Base-by-base conservation (phyloP, 92 coral and sea anemone genomes). In the Palythoa grandis region DNA sequence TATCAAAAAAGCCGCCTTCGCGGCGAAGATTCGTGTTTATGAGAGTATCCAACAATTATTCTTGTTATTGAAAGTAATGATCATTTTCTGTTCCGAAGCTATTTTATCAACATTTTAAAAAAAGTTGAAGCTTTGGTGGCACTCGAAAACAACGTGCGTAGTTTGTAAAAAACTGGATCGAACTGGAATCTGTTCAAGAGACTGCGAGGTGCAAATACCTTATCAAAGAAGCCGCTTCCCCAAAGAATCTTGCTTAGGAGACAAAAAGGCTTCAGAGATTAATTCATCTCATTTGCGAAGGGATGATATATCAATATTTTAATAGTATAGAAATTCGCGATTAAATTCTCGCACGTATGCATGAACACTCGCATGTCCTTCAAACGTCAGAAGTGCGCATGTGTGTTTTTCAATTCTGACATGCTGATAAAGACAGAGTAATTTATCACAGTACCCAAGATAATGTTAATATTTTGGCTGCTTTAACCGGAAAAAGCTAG, bases 241-340 rank as follows among this genome's bases (percentile, higher is more conserved):
- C 53, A 37, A 39, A 40, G 52, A 40, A 22, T 69, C 74, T 69
- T 38, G 37, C 11, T 11, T 14, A 15, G 43, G 22, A 37, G 76
- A 16, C 38, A 71, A 39, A 29, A 3, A 25, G 25, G 40, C 24
- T 15, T 25, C 13, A 47, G 22, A 11, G 39, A 22, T 23, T 75
- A 53, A 76, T 9, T 20, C 56, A 53, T 15, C 53, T 56, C 40
- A 25, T 54, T n/a, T 25, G 48, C 39, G 40, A 17, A 23, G 6
- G 65, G 13, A 56, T 76, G 67, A 76, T 76, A 76, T 76, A 53
- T 54, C n/a, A 66, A 29, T 29, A 60, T 76, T 25, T 16, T 53
- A 56, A 35, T n/a, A 52, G 11, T 43, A 11, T 47, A 13, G 63
- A 50, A 22, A 50, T 52, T 4, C 16, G 14, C 11, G 48, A 24